Conservation (phyloP, 2,797 vertebrate genomes). For the Takifugu ocellatus region DNA sequence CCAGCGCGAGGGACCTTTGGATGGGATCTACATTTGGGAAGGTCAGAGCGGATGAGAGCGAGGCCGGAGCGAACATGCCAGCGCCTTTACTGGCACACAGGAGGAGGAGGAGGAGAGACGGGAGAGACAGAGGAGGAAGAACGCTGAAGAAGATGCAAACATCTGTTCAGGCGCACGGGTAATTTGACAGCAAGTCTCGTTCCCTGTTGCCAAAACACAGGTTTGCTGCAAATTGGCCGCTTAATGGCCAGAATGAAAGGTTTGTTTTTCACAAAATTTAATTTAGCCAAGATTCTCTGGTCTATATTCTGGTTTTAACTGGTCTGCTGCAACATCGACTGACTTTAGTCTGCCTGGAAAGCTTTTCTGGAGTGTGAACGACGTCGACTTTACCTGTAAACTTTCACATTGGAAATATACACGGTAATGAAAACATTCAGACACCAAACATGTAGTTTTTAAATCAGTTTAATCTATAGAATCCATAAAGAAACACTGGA, state of each 20-base stretch:
- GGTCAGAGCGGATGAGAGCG: conserved; percentile 65
- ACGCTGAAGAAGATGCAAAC: conserved; percentile 34
- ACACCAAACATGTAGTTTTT: too few species aligned
- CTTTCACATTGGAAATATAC: too few species aligned
- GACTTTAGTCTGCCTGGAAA: too few species aligned
- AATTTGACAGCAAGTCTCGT: conserved; percentile 42
- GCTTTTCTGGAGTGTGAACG: too few species aligned
- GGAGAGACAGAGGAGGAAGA: conserved; percentile 9
- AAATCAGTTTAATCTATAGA: too few species aligned
- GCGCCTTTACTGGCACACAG: not conserved
- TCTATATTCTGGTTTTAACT: too few species aligned
- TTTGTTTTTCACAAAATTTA: not conserved
- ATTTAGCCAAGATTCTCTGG: too few species aligned
- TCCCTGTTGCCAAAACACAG: conserved; percentile 29
- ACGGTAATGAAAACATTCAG: too few species aligned
- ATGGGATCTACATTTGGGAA: conserved; percentile 59
- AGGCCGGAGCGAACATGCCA: conserved; percentile 4
- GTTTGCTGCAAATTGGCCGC: conserved; percentile 22
- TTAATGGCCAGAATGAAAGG: conserved; percentile 25
- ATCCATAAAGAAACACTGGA: too few species aligned
- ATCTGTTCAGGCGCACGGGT: conserved; percentile 55
- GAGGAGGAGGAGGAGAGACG: not conserved
- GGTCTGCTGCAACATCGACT: too few species aligned
- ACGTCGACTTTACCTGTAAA: too few species aligned
- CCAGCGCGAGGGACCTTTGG: conserved; percentile 56